Evolutionary conservation across 92 coral and sea anemone species (phyloP), one percentile per base, ranked within the genome.

Genomic region (Porites lobata): DNA sequence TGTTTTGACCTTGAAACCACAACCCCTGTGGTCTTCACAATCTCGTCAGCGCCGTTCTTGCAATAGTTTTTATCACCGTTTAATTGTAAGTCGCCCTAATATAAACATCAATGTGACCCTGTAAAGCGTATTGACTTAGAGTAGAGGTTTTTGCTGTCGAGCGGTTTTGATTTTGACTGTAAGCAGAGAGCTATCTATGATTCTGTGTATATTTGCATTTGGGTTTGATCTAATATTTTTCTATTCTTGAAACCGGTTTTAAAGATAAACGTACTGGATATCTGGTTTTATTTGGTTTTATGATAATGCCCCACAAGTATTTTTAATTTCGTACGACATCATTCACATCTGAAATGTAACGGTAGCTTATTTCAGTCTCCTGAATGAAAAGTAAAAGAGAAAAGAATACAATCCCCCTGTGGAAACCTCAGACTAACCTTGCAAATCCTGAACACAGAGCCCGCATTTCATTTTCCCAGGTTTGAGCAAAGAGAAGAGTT

Each of bases 11-110:
- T 7, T 18, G n/a, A 67, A 67, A 26, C 72, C 72, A 4, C 72
- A 8, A 26, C 38, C 11, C 72, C 38, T 67, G 72, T 67, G 72
- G 72, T 14, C 72, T 20, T 21, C 18, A 0, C 43, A 63, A 19
- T 64, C 7, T 14, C 50, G 7, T 47, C 12, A n/a, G 11, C 9
- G 69, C 11, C 29, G 26, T 57, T 24, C 74, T 79, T 9, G 61
- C 15, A 50, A 80, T 80, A 64, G 6, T 9, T 21, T 21, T 20
- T 11, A 70, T 50, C 24, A 57, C 50, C 75, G 67, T 51, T 80
- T 70, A 20, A 80, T 18, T 24, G 14, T 65, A 80, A 80, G 75
- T 65, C 64, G 74, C 22, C 7, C 81, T 29, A 47, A 72, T 47
- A 51, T 72, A 72, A 72, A 72, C 51, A 72, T 50, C 9, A 18